Evolutionary conservation across 2,888 invertebrate species (phyloP), one percentile per base, ranked within the genome.

Genomic region (Eremobia ochroleuca): DNA sequence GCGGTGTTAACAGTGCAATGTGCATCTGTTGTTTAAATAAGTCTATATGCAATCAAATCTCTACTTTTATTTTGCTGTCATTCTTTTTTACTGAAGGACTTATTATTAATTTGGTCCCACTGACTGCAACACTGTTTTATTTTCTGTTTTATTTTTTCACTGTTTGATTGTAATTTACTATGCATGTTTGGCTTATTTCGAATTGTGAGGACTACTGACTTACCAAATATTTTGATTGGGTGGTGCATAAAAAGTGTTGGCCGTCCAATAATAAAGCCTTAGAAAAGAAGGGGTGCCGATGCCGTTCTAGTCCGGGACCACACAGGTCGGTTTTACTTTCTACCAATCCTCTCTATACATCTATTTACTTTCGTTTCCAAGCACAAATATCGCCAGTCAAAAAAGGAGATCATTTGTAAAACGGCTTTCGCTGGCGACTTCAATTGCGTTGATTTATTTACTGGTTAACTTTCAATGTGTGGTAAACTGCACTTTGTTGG

Each of bases 321-420:
- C 74, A 82, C 72, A 82, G 25, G 9, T 82, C n/a, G 62, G 65
- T 34, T 69, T 83, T 74, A 79, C 79, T 83, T 83, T 86, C 84
- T 66, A 83, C 66, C 34, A 66, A 73, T 78, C 78, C 66, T 75
- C 77, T 80, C 73, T 52, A 49, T 52, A 65, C 40, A 73, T 79
- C 68, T 87, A 80, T 82, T 83, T 78, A 81, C 86, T 88, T 81
- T 87, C 83, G 43, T 76, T 83, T 77, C 76, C 59, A 76, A 73
- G 65, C 61, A 72, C 75, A 65, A 85, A 79, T 81, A 86, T 83
- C 79, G 31, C 9, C 67, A 79, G 79, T 88, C 88, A 70, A 83
- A 88, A 88, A 88, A 85, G 88, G 87, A 88, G 87, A 80, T 85
- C 88, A 76, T 87, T 88, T 88, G 87, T 82, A 76, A 86, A 81